Conservation (phyloP, 2,888 invertebrate genomes). For the Mesorhabditis spiculigera region DNA sequence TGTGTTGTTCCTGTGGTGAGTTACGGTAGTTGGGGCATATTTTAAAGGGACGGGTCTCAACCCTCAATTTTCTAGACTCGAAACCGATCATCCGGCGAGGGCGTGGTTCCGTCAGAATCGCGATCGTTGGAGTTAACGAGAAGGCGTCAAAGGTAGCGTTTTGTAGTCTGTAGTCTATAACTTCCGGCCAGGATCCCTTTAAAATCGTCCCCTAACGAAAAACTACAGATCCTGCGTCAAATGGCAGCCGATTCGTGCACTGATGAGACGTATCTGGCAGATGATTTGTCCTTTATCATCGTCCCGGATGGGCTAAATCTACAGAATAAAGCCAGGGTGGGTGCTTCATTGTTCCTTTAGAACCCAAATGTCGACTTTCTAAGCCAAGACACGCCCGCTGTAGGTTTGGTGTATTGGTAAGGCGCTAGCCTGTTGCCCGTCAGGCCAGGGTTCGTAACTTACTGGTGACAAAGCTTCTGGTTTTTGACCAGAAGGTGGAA, state of each 20-base stretch:
- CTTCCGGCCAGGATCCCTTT: neutral
- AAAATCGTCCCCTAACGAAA: neutral
- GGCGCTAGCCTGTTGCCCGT: no score
- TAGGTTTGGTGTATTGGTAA: no score
- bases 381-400: no score
- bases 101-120: slow-evolving; percentile 20
- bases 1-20: no score
- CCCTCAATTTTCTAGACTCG: neutral
- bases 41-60: no score
- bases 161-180: no score
- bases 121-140: slow-evolving; percentile 23
- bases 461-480: no score
- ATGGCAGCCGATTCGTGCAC: slow-evolving; percentile 2
- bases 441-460: no score
- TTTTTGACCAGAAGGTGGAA: no score
- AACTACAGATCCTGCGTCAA: neutral
- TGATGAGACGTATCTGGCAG: neutral
- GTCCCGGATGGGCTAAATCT: neutral
- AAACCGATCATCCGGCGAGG: slow-evolving; percentile 12
- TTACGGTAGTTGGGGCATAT: no score
- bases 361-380: no score
- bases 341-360: neutral
- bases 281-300: neutral
- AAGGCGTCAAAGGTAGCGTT: neutral
- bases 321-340: neutral